Conservation (phyloP, 2,888 invertebrate genomes). For the Apomyelois bistriatella region DNA sequence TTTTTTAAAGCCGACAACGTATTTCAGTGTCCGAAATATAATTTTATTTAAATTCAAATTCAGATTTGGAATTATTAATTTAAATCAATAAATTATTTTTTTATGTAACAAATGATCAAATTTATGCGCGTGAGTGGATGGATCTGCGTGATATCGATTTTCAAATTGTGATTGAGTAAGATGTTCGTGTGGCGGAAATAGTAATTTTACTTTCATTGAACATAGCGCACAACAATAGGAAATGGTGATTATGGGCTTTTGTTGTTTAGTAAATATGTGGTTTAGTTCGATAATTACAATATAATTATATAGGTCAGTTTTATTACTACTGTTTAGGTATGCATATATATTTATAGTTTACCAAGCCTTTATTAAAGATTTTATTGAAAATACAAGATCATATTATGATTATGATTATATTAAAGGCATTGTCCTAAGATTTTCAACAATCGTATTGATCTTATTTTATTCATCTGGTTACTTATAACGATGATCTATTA, state of each 20-base stretch:
- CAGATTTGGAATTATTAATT: constrained; percentile 14
- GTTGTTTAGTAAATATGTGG: not conserved
- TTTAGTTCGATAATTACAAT: no score
- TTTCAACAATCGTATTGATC: no score
- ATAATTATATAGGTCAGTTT: no score
- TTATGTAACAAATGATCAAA: constrained; percentile 18
- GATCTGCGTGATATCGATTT: constrained; percentile 11
- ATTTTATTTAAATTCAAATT: not conserved
- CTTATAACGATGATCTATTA: no score
- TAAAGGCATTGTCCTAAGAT: no score
- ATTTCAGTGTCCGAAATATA: constrained; percentile 11
- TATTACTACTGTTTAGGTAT: no score
- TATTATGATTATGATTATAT: no score
- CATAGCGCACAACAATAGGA: not conserved
- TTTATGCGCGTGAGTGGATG: constrained; percentile 16
- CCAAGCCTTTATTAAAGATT: no score
- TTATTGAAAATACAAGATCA: no score
- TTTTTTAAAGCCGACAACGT: constrained; percentile 37
- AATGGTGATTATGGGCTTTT: not conserved
- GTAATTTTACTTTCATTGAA: constrained; percentile 1
- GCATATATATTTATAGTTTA: no score
- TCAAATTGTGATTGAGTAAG: constrained; percentile 2
- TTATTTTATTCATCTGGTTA: no score
- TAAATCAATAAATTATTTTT: not conserved
- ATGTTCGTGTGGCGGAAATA: constrained; percentile 2